Conservation (phyloP, 2,797 vertebrate species). For the Geotria australis region DNA sequence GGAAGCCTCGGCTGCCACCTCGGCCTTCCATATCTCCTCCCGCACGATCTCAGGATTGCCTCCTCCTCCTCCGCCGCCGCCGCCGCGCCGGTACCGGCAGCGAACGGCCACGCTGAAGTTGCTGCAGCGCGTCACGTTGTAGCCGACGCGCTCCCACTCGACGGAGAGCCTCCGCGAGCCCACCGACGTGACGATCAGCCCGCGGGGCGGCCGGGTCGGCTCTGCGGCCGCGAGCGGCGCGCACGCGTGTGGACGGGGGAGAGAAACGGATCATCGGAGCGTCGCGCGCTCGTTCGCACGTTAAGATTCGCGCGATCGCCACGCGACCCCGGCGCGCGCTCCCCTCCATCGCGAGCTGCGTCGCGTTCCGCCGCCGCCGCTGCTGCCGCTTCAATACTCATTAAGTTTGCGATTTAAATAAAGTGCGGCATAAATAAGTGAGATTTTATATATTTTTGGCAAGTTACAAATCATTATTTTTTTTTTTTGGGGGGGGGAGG, state of each 20-base stretch:
- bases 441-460: no score
- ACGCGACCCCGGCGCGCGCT: no score
- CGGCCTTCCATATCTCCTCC: not conserved
- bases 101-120: slow-evolving; percentile 97
- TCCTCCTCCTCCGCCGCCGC: not conserved
- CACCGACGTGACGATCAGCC: slow-evolving; percentile 76
- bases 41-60: not conserved
- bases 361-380: no score
- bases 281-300: no score
- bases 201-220: slow-evolving; percentile 82
- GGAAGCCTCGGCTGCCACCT: not conserved
- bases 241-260: not conserved
- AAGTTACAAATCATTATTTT: no score
- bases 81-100: slow-evolving; percentile 53
- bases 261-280: no score
- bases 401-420: no score
- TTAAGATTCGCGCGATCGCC: no score
- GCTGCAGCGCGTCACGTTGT: slow-evolving; percentile 97
- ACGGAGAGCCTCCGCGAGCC: slow-evolving; percentile 63
- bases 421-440: no score
- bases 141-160: slow-evolving; percentile 90
- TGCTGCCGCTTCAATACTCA: no score
- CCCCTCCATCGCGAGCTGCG: no score
- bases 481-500: no score
- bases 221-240: slow-evolving; percentile 13